Conservation (phyloP, 2,797 vertebrate genomes). For the Phataginus tetradactyla region DNA sequence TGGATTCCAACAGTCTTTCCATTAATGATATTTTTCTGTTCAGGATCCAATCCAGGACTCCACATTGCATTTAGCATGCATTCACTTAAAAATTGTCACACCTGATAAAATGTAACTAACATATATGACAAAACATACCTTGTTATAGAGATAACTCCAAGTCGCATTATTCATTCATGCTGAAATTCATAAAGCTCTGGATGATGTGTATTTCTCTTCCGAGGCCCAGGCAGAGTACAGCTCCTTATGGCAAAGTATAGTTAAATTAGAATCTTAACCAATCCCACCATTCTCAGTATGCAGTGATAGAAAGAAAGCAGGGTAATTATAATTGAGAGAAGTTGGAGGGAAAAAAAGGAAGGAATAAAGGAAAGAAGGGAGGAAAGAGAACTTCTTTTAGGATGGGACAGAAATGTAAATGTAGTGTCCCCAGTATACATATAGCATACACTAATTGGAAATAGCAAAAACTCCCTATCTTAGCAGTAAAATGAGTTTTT, state of each 20-base stretch:
- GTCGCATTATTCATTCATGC: background rate
- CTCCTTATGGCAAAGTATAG: background rate
- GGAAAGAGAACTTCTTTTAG: background rate
- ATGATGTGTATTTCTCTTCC: background rate
- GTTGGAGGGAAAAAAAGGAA: background rate
- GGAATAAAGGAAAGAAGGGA: background rate
- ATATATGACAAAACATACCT: background rate
- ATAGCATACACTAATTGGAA: background rate
- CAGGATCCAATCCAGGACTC: background rate
- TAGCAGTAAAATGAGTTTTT: background rate
- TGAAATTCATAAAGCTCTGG: background rate
- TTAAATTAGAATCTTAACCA: background rate
- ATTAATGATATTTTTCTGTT: background rate
- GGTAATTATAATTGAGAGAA: background rate
- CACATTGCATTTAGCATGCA: background rate
- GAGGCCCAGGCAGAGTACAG: background rate
- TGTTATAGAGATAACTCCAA: background rate
- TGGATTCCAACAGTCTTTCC: background rate
- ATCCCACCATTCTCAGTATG: background rate
- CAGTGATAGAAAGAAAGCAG: background rate
- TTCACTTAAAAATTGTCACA: background rate
- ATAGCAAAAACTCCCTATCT: background rate
- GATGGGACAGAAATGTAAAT: slow-evolving; percentile 1
- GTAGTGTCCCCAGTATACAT: background rate
- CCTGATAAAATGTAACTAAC: background rate